Percentiles rank a stretch among this genome's conserved stretches.
Conservation (phyloP, 1,140 invertebrate species). For the Dendrolimus kikuchii region DNA sequence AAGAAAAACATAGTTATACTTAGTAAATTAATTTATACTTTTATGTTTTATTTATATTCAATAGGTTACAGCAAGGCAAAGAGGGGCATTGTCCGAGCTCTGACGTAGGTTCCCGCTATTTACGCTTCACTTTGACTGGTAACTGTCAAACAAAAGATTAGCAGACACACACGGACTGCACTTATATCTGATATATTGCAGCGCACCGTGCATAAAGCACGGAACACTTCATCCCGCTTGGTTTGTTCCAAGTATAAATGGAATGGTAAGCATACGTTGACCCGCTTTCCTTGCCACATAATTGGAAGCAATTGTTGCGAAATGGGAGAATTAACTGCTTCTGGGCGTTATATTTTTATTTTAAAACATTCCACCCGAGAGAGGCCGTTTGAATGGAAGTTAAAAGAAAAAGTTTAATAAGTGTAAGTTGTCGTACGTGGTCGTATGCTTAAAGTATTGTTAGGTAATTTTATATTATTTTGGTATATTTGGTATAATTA, state of each 20-base stretch:
- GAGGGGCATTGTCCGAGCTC: constrained; percentile 42
- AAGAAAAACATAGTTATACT: neutral
- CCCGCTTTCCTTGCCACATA: constrained; percentile 16
- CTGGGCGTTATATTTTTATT: no score
- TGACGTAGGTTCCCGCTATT: constrained; percentile 53
- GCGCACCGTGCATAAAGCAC: constrained; percentile 7
- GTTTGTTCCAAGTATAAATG: constrained; percentile 11
- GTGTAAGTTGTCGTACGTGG: no score
- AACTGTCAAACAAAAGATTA: constrained; percentile 55
- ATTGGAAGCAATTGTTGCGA: constrained; percentile 18
- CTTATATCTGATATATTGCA: constrained; percentile 31
- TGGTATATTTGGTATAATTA: no score
- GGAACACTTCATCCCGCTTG: constrained; percentile 18
- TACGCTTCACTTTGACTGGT: constrained; percentile 40
- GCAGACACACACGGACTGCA: constrained; percentile 26
- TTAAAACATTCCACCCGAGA: no score
- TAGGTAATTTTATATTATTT: no score
- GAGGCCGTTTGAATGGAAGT: no score
- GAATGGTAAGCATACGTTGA: constrained; percentile 26
- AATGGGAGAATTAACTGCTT: constrained; percentile 14
- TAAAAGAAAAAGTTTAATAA: no score
- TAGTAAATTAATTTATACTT: constrained; percentile 3
- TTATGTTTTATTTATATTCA: constrained; percentile 2
- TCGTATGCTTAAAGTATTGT: no score
- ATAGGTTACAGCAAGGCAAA: constrained; percentile 12